These are phyloP conservation scores for Drosophila subsilvestris DNA, from an alignment of 2,888 invertebrate species.

Conservation along the genomic window DNA sequence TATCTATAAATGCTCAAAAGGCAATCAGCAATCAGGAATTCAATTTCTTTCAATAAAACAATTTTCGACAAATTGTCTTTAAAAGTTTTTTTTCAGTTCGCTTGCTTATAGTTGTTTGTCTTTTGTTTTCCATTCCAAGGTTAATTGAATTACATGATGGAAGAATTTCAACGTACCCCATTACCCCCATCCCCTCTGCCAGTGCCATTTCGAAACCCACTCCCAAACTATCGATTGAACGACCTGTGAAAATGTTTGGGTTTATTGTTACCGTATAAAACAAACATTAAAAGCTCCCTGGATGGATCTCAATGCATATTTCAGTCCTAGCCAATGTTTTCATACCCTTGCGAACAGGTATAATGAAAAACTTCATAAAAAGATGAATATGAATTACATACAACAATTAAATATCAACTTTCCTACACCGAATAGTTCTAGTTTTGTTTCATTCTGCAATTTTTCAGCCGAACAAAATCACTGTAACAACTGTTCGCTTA, in stretches of 20 bases:
- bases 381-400: neutral
- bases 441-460: neutral
- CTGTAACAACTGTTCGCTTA: too few relatives aligned
- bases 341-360: too few relatives aligned
- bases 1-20: neutral
- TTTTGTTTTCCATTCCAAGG: constrained; percentile 60
- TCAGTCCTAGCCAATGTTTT: too few relatives aligned
- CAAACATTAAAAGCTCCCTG: neutral
- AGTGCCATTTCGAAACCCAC: neutral
- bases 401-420: too few relatives aligned
- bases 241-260: constrained; percentile 28
- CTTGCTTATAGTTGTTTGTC: constrained; percentile 19
- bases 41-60: constrained; percentile 24
- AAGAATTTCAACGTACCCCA: constrained; percentile 4
- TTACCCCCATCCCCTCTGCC: neutral
- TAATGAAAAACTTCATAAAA: too few relatives aligned
- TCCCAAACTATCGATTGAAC: constrained; percentile 27
- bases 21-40: neutral
- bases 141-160: constrained; percentile 70
- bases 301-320: neutral
- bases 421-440: too few relatives aligned
- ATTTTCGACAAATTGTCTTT: constrained; percentile 6
- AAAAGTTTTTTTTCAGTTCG: constrained; percentile 44
- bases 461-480: neutral
- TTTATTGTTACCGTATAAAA: constrained; percentile 27